Percentiles rank a stretch among this genome's conserved stretches.
phyloP scores from a whole-genome alignment of 2,888 invertebrate species.

The Agriopis aurantiaria region DNA sequence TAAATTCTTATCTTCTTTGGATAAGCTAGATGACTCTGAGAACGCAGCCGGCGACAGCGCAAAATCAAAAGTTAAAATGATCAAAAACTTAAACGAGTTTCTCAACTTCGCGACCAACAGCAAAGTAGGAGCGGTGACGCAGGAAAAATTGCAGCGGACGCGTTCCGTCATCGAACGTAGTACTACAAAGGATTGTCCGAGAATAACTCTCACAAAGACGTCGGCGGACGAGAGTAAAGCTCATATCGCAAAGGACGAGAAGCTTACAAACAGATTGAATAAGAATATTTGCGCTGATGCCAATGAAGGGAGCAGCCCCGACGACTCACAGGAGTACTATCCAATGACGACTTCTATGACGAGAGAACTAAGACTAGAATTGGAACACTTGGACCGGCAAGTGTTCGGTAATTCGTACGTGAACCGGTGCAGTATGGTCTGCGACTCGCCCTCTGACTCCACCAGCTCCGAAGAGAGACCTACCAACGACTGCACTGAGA shows the following conservation, averaged over 20 bases:
- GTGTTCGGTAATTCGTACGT: constrained; percentile 89
- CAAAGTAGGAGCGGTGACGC: constrained; percentile 70
- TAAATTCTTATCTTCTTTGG: constrained; percentile 86
- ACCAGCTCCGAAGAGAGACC: constrained; percentile 77
- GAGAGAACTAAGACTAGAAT: constrained; percentile 92
- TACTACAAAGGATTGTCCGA: constrained; percentile 67
- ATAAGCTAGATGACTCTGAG: constrained; percentile 80
- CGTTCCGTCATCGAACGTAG: constrained; percentile 70
- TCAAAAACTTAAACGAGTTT: constrained; percentile 95
- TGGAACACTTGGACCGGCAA: constrained; percentile 94
- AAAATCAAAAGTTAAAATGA: constrained; percentile 82
- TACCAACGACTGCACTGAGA: constrained; percentile 59
- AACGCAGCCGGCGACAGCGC: constrained; percentile 66
- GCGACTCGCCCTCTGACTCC: constrained; percentile 79
- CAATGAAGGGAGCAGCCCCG: constrained; percentile 90
- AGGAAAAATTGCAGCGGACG: constrained; percentile 71
- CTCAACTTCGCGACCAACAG: constrained; percentile 91
- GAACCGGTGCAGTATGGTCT: constrained; percentile 71
- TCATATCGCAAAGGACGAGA: constrained; percentile 61
- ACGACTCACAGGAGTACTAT: constrained; percentile 93
- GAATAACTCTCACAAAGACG: constrained; percentile 73
- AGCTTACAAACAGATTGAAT: constrained; percentile 57
- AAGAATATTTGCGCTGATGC: constrained; percentile 67
- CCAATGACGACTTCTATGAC: constrained; percentile 96
- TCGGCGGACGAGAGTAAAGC: constrained; percentile 68